phyloP scores from a whole-genome alignment of 2,113 vertebrate species.

The Mustelus asterias region DNA sequence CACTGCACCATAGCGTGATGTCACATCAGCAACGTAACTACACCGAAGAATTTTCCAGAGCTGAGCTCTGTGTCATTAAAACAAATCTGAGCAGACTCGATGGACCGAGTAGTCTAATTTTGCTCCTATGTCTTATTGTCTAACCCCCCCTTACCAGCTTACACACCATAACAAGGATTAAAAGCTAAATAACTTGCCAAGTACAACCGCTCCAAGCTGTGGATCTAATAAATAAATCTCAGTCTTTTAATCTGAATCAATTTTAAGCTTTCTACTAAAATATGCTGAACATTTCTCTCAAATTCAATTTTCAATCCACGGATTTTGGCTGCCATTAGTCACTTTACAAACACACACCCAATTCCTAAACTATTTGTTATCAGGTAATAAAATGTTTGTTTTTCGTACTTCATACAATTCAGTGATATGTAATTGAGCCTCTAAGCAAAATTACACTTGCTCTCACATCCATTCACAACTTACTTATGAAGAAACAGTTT shows the following conservation, averaged over 20 bases:
- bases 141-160: not conserved
- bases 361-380: not conserved
- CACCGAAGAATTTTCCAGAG: not conserved
- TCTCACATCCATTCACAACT: not conserved
- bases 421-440: not conserved
- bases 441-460: not conserved
- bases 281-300: not conserved
- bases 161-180: not conserved
- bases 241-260: not conserved
- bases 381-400: not conserved
- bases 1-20: not conserved
- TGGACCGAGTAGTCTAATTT: too few relatives aligned
- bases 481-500: not conserved
- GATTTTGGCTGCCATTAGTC: not conserved
- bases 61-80: not conserved
- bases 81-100: too few relatives aligned
- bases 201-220: not conserved
- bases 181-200: not conserved
- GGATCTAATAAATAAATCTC: not conserved
- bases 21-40: not conserved
- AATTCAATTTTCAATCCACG: not conserved
- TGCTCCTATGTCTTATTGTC: too few relatives aligned
- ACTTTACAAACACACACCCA: not conserved
- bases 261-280: not conserved
- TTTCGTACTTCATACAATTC: not conserved